A percentile compares a stretch with the other conserved stretches of the same genome.
Evolutionary conservation across 1,140 invertebrate species (phyloP).

Genomic region (Parasteatoda tepidariorum): DNA sequence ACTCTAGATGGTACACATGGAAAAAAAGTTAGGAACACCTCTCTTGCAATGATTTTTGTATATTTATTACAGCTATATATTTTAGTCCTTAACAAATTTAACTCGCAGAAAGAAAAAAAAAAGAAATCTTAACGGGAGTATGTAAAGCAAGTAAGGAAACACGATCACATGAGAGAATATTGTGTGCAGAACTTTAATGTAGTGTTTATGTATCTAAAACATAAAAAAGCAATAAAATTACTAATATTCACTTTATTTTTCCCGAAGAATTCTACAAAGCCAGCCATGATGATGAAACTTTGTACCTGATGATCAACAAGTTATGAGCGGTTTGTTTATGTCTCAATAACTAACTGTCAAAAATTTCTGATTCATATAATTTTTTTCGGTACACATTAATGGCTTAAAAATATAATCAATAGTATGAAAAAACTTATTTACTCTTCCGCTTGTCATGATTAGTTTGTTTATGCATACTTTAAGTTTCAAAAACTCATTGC

Average conservation of each 20-base stretch:
- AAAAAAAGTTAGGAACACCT: no score
- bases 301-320: no score
- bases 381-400: not conserved
- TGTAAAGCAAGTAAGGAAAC: not conserved
- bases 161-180: not conserved
- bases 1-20: no score
- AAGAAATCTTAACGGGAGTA: not conserved
- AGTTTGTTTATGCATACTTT: not conserved
- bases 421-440: not conserved
- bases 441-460: not conserved
- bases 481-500: not conserved
- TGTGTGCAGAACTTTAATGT: not conserved
- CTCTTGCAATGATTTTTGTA: not conserved
- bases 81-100: not conserved
- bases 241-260: constrained; percentile 27
- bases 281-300: constrained; percentile 23
- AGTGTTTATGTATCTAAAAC: not conserved
- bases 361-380: not conserved
- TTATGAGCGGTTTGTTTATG: constrained; percentile 33
- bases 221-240: not conserved
- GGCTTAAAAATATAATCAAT: not conserved
- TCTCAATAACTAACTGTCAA: not conserved
- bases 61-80: not conserved
- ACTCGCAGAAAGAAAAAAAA: no score
- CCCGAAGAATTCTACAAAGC: constrained; percentile 41